Conservation (phyloP, 35 echinoderm and acorn worm species). For the Stichopus chloronotus region DNA sequence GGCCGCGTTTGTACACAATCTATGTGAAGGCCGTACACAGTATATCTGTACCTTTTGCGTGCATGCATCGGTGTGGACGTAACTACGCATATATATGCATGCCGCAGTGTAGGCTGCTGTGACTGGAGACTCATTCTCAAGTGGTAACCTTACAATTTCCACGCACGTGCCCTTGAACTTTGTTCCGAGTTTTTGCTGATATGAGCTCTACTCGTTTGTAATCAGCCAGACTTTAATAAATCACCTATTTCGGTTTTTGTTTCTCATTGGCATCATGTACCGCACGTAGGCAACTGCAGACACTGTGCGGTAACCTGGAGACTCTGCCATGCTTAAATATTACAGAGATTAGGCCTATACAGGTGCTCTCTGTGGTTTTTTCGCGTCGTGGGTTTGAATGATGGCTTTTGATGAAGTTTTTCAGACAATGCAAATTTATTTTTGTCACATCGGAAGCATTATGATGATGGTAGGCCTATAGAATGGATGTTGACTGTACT, state of each 20-base stretch:
- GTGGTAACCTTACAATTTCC: not conserved
- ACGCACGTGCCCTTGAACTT: constrained; percentile 24
- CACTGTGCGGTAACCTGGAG: constrained; percentile 2
- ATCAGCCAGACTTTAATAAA: constrained; percentile 38
- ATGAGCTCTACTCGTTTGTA: constrained; percentile 8
- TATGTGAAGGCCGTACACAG: too few relatives aligned
- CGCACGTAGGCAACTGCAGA: constrained; percentile 14
- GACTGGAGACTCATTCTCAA: not conserved
- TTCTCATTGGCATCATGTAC: constrained; percentile 18
- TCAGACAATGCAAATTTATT: constrained; percentile 7
- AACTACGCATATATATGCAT: too few relatives aligned
- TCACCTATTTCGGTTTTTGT: constrained; percentile 32
- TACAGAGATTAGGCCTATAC: not conserved
- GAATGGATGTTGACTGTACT: not conserved
- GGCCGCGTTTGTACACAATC: too few relatives aligned
- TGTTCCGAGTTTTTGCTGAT: not conserved
- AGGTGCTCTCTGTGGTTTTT: not conserved
- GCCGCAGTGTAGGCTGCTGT: not conserved
- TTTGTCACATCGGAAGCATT: constrained; percentile 10
- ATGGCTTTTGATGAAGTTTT: not conserved
- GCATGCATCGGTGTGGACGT: too few relatives aligned
- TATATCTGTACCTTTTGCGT: too few relatives aligned
- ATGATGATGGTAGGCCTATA: not conserved
- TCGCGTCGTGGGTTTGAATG: not conserved
- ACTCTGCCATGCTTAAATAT: not conserved